phyloP scores from a whole-genome alignment of 2,888 invertebrate species.

The Carpatolechia fugitivella region DNA sequence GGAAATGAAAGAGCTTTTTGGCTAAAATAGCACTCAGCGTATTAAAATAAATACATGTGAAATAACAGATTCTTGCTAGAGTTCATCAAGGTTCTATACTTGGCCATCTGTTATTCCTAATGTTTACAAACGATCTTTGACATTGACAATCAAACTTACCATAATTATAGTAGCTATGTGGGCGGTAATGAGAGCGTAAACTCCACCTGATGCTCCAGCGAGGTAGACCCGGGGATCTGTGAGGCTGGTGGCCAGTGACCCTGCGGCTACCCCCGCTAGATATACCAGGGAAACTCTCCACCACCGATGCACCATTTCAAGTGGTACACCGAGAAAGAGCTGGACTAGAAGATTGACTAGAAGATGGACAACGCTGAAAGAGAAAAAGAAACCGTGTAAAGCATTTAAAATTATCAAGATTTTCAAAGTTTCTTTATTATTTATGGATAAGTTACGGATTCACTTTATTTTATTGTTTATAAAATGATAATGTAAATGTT shows the following conservation, averaged over 20 bases:
- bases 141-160: too few relatives aligned
- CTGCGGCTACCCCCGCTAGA: constrained; percentile 90
- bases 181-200: constrained; percentile 95
- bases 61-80: neutral
- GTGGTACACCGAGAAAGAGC: constrained; percentile 93
- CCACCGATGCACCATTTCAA: constrained; percentile 98
- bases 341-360: constrained; percentile 95
- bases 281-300: constrained; percentile 94
- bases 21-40: too few relatives aligned
- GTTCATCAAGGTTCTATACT: neutral
- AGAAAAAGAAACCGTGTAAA: neutral
- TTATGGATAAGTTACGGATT: neutral
- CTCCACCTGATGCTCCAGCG: constrained; percentile 97
- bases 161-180: constrained; percentile 95
- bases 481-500: too few relatives aligned
- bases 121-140: neutral
- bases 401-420: too few relatives aligned
- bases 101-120: neutral
- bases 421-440: too few relatives aligned
- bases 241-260: constrained; percentile 90
- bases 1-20: too few relatives aligned
- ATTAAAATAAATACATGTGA: too few relatives aligned
- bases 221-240: constrained; percentile 88
- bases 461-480: too few relatives aligned
- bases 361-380: constrained; percentile 88